Percentiles rank a stretch among this genome's conserved stretches.
Conservation (phyloP, 2,797 vertebrate genomes). For the Sebastiscus tertius region DNA sequence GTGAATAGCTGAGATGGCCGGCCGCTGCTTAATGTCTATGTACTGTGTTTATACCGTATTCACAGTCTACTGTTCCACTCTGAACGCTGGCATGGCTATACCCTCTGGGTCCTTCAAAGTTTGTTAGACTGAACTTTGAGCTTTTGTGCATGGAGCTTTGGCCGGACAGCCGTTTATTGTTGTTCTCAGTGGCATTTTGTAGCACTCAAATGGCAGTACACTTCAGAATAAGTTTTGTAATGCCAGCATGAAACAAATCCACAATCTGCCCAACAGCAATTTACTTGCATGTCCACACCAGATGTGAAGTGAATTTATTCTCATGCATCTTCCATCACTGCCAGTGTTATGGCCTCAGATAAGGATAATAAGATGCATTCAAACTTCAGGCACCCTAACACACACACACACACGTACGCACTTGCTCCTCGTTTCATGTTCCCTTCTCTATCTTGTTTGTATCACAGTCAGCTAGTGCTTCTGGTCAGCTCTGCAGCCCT, state of each 20-base stretch:
- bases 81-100: constrained; percentile 55
- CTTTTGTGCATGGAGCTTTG: constrained; percentile 43
- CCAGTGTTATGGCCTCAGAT: constrained; percentile 64
- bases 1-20: constrained; percentile 82
- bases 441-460: constrained; percentile 73
- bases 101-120: constrained; percentile 76
- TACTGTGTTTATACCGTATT: constrained; percentile 77
- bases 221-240: constrained; percentile 4
- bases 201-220: constrained; percentile 10
- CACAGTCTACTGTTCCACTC: constrained; percentile 63
- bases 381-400: constrained; percentile 67
- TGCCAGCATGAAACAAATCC: constrained; percentile 37
- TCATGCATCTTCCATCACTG: constrained; percentile 68
- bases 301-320: constrained; percentile 50
- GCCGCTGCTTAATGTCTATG: constrained; percentile 77
- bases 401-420: background rate
- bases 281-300: constrained; percentile 18
- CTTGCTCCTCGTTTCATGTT: constrained; percentile 75
- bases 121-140: constrained; percentile 75
- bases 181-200: constrained; percentile 40
- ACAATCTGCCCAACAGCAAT: constrained; percentile 14
- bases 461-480: constrained; percentile 69
- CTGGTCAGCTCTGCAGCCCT: constrained; percentile 79
- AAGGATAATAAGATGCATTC: constrained; percentile 79
- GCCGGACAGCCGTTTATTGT: constrained; percentile 34